phyloP scores from a whole-genome alignment of 1,140 invertebrate species.

The Calephelis virginiensis region DNA sequence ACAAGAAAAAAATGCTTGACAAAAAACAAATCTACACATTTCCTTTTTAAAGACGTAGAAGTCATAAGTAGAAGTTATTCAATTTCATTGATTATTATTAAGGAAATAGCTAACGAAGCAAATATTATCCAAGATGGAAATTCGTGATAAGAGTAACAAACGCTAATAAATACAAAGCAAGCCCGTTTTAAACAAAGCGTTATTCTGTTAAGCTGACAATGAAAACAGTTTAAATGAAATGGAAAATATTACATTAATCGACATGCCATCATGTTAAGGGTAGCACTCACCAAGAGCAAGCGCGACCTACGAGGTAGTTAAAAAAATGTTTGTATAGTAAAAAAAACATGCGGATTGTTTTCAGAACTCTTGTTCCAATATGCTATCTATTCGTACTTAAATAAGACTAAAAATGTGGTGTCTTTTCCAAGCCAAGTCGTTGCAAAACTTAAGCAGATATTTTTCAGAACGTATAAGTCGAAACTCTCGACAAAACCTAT shows the following conservation, averaged over 20 bases:
- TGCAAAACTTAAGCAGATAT: no score
- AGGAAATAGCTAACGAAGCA: neutral
- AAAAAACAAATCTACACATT: no score
- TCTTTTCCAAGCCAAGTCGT: no score
- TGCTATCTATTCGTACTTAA: no score
- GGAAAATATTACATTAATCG: neutral
- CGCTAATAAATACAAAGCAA: neutral
- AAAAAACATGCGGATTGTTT: no score
- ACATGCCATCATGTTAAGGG: neutral
- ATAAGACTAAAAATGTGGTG: no score
- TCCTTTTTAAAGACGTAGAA: no score
- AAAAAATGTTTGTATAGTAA: no score
- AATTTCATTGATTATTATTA: neutral
- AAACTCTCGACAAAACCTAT: no score
- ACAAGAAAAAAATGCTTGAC: no score
- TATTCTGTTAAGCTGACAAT: neutral
- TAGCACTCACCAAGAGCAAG: neutral
- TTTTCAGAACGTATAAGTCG: no score
- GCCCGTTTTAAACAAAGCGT: neutral
- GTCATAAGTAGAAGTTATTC: neutral
- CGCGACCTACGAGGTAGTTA: neutral
- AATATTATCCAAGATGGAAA: slow-evolving; percentile 4
- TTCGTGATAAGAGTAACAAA: neutral
- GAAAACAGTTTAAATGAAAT: neutral
- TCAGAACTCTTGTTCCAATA: no score